Percentiles rank a stretch among this genome's conserved stretches.
Evolutionary conservation across 1,140 invertebrate genomes (phyloP).

Genomic region (Popillia japonica): DNA sequence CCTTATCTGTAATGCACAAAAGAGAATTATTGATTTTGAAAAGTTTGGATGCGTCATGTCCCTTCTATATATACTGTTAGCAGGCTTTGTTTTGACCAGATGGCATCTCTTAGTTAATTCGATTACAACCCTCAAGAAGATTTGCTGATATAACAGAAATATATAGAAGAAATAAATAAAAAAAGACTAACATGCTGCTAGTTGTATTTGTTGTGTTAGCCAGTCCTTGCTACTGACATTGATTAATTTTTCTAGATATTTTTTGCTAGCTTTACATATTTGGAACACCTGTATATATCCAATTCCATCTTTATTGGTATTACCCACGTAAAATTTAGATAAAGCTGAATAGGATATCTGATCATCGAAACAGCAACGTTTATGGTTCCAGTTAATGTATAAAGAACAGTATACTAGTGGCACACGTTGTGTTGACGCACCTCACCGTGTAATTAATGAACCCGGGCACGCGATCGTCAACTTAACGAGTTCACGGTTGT

Average conservation of each 20-base stretch:
- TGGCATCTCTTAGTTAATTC: too few relatives aligned
- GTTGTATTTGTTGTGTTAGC: too few relatives aligned
- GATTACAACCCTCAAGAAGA: too few relatives aligned
- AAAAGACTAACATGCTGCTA: too few relatives aligned
- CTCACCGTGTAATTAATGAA: slow-evolving; percentile 1
- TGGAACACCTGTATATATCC: background rate
- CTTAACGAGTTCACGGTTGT: slow-evolving; percentile 4
- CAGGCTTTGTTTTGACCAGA: too few relatives aligned
- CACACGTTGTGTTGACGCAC: slow-evolving; percentile 12
- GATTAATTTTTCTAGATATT: too few relatives aligned
- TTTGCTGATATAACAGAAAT: too few relatives aligned
- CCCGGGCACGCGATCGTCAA: slow-evolving; percentile 9
- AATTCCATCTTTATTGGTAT: background rate
- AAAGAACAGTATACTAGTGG: background rate
- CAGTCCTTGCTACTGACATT: too few relatives aligned
- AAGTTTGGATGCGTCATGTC: background rate
- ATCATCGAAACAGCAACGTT: background rate
- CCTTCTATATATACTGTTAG: too few relatives aligned
- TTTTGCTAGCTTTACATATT: too few relatives aligned
- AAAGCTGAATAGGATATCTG: background rate
- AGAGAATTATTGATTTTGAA: background rate
- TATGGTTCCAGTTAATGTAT: background rate
- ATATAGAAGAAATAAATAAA: too few relatives aligned
- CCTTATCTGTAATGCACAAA: too few relatives aligned
- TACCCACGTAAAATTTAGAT: background rate